These are phyloP conservation scores for Shinisaurus crocodilurus DNA, from an alignment of 2,113 vertebrate species.

Conservation along the genomic window DNA sequence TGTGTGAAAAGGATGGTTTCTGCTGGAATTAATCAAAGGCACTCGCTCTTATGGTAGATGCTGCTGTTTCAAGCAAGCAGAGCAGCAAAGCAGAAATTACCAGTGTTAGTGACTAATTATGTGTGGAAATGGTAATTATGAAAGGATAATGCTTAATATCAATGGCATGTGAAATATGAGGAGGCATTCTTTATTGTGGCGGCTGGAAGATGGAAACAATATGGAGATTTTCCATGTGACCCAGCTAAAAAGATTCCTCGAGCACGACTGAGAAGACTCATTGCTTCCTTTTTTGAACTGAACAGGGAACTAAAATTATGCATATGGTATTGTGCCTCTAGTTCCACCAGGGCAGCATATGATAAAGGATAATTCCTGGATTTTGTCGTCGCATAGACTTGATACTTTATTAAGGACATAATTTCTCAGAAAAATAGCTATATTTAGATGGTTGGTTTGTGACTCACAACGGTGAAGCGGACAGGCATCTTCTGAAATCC, in stretches of 20 bases:
- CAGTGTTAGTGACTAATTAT: conserved; percentile 51
- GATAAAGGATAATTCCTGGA: background rate
- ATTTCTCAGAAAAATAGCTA: background rate
- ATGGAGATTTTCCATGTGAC: conserved; percentile 27
- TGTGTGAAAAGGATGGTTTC: background rate
- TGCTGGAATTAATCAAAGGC: conserved; percentile 62
- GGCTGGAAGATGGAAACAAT: background rate
- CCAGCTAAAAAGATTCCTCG: conserved; percentile 15
- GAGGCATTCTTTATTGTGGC: background rate
- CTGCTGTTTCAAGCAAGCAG: conserved; percentile 45
- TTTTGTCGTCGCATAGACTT: background rate
- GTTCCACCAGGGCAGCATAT: background rate
- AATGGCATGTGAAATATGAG: conserved; percentile 21
- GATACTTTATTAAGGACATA: background rate
- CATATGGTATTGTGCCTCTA: background rate
- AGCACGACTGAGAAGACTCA: conserved; percentile 14
- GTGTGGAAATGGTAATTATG: conserved; percentile 68
- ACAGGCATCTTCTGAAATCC: background rate
- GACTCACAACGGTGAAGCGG: background rate
- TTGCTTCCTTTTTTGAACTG: conserved; percentile 3
- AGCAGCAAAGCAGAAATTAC: conserved; percentile 48
- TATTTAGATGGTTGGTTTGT: background rate
- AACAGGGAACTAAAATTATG: background rate
- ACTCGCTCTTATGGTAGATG: conserved; percentile 40
- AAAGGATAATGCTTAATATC: conserved; percentile 63